phyloP scores from a whole-genome alignment of 2,888 invertebrate genomes.

The Pachycephus smyrnensis region DNA sequence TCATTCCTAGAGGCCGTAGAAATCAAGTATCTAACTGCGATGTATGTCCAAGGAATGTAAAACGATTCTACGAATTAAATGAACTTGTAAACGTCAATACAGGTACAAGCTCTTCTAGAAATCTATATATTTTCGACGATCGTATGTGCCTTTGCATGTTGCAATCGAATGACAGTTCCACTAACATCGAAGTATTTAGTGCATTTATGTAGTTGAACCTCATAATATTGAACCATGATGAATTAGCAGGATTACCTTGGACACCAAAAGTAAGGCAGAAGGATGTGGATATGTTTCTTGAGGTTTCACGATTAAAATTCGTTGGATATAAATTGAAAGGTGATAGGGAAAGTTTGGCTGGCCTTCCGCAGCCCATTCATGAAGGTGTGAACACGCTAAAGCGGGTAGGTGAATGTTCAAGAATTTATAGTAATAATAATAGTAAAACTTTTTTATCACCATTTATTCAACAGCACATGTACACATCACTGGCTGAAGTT shows the following conservation, averaged over 20 bases:
- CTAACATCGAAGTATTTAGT: not conserved
- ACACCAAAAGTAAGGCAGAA: constrained; percentile 94
- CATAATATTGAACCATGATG: not conserved
- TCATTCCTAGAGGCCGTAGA: not conserved
- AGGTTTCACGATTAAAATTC: constrained; percentile 93
- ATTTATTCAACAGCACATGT: constrained; percentile 80
- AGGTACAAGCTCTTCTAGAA: not conserved
- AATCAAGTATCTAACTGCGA: not conserved
- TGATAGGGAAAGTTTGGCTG: constrained; percentile 91
- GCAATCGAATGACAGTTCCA: not conserved
- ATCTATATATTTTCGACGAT: not conserved
- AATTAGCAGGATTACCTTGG: constrained; percentile 85
- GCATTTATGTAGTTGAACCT: not conserved
- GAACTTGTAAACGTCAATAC: not conserved
- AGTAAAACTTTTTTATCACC: not conserved
- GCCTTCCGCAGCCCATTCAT: constrained; percentile 95
- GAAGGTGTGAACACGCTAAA: constrained; percentile 93
- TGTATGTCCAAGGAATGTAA: not conserved
- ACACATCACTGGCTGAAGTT: constrained; percentile 91
- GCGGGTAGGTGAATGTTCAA: constrained; percentile 67
- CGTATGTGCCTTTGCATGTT: not conserved
- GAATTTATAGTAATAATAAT: constrained; percentile 3
- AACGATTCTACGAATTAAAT: not conserved
- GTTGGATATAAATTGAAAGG: constrained; percentile 92
- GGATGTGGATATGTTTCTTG: constrained; percentile 93